Base-by-base conservation (phyloP, 2,797 vertebrate species). In the Xiphorhynchus erythropygius region DNA sequence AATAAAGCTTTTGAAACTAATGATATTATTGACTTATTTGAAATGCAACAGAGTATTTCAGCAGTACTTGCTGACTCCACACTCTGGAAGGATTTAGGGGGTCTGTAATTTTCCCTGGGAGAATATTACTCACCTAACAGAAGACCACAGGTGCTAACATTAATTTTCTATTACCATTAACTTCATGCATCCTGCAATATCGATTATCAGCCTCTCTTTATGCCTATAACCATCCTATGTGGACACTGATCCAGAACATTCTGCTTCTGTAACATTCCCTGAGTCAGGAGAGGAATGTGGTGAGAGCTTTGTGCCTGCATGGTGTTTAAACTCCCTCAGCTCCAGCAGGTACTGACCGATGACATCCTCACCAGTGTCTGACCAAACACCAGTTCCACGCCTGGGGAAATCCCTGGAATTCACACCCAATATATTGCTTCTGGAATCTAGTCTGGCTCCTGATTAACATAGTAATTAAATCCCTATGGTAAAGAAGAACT, bases 91-190 rank as follows among this genome's bases (percentile, higher is more conserved):
- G 94, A 90, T 96, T 97, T 88, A 93, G 74, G 57, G 87, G 74
- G 70, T 50, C 85, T 96, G 55, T 91, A 93, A 94, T 95, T 95
- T 94, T 93, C 91, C 91, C 94, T 91, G 24, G 56, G 95, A 94
- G 96, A 93, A 53, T 90, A 96, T 94, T 88, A 93, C 42, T 91
- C 91, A 90, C 80, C 87, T 88, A 84, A 79, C 30, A 11, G 59
- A 86, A 86, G 77, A 89, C 85, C 83, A 94, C 60, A 89, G 93
- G 87, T 94, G 81, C 87, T 87, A 94, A 87, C 87, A 94, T 93
- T 90, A 87, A 95, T 95, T 90, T 95, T 79, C 94, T 91, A 91
- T 93, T 95, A 74, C 91, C 68, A 91, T 95, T 86, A 94, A 88
- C 76, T 77, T 87, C 80, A 82, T 3, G 52, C 77, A 94, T 79